These are phyloP conservation scores for Ficedula albicollis DNA, from an alignment of 2,797 vertebrate species.

Conservation along the genomic window DNA sequence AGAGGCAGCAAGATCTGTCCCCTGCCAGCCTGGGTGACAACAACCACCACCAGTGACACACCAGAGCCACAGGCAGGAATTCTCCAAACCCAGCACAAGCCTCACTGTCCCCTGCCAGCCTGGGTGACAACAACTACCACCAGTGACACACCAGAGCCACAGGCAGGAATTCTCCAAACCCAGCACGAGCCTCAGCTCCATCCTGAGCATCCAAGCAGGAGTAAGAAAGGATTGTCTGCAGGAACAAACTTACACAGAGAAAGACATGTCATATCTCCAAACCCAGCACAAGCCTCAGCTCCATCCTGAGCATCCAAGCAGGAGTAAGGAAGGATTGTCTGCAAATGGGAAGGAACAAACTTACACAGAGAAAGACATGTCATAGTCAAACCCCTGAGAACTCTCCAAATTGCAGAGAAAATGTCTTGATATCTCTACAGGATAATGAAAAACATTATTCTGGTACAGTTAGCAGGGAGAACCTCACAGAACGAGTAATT, in stretches of 20 bases:
- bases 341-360: neutral
- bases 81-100: fast-evolving
- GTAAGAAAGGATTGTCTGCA: too few species aligned
- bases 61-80: neutral
- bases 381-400: neutral
- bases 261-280: too few species aligned
- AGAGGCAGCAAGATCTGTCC: neutral
- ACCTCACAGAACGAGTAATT: neutral
- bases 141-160: too few species aligned
- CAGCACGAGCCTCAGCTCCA: too few species aligned
- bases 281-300: fast-evolving
- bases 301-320: neutral
- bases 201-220: too few species aligned
- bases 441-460: neutral
- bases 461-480: neutral
- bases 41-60: neutral
- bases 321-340: neutral
- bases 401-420: neutral
- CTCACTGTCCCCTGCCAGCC: too few species aligned
- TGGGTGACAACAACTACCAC: too few species aligned
- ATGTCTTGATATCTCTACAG: neutral
- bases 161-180: too few species aligned
- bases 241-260: too few species aligned
- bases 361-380: neutral
- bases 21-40: neutral